Evolutionary conservation across 1,140 invertebrate species (phyloP).

Genomic region (Hyposmocoma kahamanoa): DNA sequence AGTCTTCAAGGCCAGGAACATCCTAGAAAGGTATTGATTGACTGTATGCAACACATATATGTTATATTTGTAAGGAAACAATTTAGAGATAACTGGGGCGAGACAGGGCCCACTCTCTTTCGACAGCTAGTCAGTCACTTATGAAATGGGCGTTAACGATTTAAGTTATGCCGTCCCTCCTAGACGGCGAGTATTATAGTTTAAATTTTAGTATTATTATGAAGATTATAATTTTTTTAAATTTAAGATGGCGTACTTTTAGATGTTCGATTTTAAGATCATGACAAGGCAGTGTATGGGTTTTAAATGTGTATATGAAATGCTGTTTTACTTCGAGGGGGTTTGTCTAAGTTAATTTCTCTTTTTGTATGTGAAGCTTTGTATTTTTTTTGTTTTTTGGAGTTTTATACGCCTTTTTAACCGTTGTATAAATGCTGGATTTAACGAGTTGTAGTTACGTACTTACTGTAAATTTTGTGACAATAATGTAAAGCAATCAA

Average conservation of each 20-base stretch:
- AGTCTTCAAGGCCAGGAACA: too few species aligned
- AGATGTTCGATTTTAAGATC: slow-evolving; percentile 62
- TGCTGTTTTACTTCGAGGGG: slow-evolving; percentile 34
- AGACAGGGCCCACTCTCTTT: too few species aligned
- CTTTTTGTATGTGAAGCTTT: slow-evolving; percentile 30
- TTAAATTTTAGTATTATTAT: slow-evolving; percentile 58
- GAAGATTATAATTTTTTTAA: slow-evolving; percentile 50
- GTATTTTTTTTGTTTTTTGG: slow-evolving; percentile 36
- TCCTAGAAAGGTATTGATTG: too few species aligned
- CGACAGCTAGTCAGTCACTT: slow-evolving; percentile 62
- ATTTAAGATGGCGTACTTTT: slow-evolving; percentile 69
- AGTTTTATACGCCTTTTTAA: slow-evolving; percentile 39
- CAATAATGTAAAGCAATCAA: not conserved
- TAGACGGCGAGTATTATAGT: slow-evolving; percentile 61
- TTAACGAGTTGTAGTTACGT: slow-evolving; percentile 40
- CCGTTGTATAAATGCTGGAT: slow-evolving; percentile 32
- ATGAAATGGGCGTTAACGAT: slow-evolving; percentile 49
- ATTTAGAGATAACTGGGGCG: too few species aligned
- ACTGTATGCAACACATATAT: too few species aligned
- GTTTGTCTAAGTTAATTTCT: slow-evolving; percentile 53
- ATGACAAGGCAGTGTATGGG: slow-evolving; percentile 64
- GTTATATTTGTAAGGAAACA: too few species aligned
- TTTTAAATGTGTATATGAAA: slow-evolving; percentile 42
- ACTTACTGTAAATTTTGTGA: slow-evolving; percentile 38
- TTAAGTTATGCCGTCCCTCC: slow-evolving; percentile 33